Base-by-base conservation (phyloP, 2,888 invertebrate species). In the Nemoura dubitans region DNA sequence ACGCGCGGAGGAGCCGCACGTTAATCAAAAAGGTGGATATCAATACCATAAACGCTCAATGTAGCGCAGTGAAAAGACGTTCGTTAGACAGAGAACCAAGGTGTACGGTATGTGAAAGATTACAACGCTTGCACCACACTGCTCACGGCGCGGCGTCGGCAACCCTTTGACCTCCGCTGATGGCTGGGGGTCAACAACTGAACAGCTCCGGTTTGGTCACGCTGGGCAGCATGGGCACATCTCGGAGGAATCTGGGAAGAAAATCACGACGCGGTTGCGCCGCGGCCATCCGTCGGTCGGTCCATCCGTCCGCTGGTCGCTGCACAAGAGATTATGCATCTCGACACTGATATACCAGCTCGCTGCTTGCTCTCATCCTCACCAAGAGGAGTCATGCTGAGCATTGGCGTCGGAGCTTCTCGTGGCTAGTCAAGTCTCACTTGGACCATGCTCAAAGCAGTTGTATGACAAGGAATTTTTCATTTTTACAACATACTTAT, bases 141-240 rank as follows among this genome's bases (percentile, higher is more conserved):
- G 78, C 78, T 6, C 78, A 78, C 10, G 6, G 14, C 59, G 14
- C 78, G 27, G 78, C 78, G 10, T 26, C 78, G 78, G n/a, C 36
- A 27, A 78, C 86, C 86, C 59, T 42, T 26, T 86, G 81, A 86
- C 86, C 82, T 43, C 86, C 76, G 43, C 29, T 59, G 76, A 25
- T 80, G 86, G 36, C 25, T 80, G 42, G 86, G 59, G 86, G 86
- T 86, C 86, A 82, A 86, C 86, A 86, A 82, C 86, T 86, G 86
- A 86, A 43, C 10, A 81, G 81, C 86, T 86, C 86, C 82, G 86
- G 86, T 81, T 86, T 76, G 42, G 59, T 86, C 81, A 82, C 78
- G 81, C 28, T 27, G 81, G 59, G 36, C 36, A 36, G 36, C n/a
- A n/a, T 36, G 36, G 36, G 59, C 59, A 59, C 59, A 59, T 59